These are phyloP conservation scores for Tretioscincus oriximinensis DNA, from an alignment of 2,113 vertebrate genomes.

Conservation along the genomic window DNA sequence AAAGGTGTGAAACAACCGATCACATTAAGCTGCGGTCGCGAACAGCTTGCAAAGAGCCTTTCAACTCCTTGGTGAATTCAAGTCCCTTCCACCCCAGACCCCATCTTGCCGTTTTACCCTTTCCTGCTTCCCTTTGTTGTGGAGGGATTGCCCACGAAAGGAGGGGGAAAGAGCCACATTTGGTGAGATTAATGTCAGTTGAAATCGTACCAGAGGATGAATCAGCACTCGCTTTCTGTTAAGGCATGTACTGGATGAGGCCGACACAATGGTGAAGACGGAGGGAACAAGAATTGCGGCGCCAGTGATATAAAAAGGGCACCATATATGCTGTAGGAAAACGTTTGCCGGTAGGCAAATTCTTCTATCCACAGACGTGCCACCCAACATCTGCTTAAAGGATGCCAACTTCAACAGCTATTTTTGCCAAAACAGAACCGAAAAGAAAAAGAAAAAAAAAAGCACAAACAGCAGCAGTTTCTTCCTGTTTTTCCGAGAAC, in stretches of 20 bases:
- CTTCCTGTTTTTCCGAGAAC: neutral
- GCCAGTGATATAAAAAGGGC: conserved; percentile 24
- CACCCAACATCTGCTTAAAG: neutral
- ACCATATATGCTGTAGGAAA: neutral
- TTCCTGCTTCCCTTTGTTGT: neutral
- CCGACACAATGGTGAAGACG: conserved; percentile 27
- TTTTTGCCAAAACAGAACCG: neutral
- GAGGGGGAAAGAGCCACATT: neutral
- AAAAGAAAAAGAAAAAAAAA: neutral
- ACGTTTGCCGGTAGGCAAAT: conserved; percentile 23
- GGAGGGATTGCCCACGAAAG: neutral
- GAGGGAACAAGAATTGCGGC: conserved; percentile 37
- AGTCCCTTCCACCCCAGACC: neutral
- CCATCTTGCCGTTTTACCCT: conserved; percentile 32
- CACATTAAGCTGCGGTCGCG: neutral
- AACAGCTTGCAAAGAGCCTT: neutral
- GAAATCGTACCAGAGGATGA: conserved; percentile 48
- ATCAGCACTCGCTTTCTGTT: conserved; percentile 45
- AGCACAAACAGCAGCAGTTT: neutral
- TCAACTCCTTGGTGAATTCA: neutral
- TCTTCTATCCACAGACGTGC: neutral
- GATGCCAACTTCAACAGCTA: conserved; percentile 31
- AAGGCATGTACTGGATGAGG: conserved; percentile 36
- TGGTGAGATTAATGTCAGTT: conserved; percentile 32
- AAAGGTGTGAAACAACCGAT: neutral